phyloP scores from a whole-genome alignment of 2,888 invertebrate species.

The Cylindroiulus punctatus region DNA sequence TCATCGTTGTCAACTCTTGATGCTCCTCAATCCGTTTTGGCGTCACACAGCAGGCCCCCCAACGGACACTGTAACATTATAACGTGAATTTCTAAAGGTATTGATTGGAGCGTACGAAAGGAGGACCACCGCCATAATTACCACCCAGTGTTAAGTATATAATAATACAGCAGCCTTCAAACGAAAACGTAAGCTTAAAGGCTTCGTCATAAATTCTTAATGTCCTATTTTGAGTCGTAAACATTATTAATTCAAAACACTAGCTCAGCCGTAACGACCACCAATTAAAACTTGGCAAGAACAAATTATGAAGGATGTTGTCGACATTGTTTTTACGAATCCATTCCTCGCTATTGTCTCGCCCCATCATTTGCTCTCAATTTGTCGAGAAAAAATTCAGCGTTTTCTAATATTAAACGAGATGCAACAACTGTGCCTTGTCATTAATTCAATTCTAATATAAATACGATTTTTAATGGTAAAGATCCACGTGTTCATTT shows the following conservation, averaged over 20 bases:
- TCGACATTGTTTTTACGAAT: background rate
- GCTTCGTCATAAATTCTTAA: constrained; percentile 27
- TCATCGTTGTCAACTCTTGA: background rate
- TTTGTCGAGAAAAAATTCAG: too few relatives aligned
- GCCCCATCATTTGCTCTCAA: background rate
- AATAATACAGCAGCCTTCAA: constrained; percentile 38
- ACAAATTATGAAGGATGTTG: constrained; percentile 37
- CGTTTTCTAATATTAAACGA: too few relatives aligned
- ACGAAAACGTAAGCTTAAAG: constrained; percentile 25
- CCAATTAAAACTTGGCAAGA: constrained; percentile 31
- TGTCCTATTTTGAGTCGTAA: constrained; percentile 37
- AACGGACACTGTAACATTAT: background rate
- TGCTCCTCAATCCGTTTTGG: background rate
- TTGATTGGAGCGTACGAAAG: background rate
- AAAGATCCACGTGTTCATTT: too few relatives aligned
- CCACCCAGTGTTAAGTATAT: constrained; percentile 38
- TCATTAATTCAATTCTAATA: too few relatives aligned
- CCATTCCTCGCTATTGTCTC: background rate
- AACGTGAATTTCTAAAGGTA: constrained; percentile 14
- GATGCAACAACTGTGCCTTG: too few relatives aligned
- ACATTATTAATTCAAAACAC: constrained; percentile 37
- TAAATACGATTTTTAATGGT: too few relatives aligned
- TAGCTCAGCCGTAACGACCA: constrained; percentile 38
- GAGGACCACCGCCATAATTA: constrained; percentile 8
- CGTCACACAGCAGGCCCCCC: background rate